phyloP scores from a whole-genome alignment of 2,888 invertebrate genomes.

The Isotomurus palustris region DNA sequence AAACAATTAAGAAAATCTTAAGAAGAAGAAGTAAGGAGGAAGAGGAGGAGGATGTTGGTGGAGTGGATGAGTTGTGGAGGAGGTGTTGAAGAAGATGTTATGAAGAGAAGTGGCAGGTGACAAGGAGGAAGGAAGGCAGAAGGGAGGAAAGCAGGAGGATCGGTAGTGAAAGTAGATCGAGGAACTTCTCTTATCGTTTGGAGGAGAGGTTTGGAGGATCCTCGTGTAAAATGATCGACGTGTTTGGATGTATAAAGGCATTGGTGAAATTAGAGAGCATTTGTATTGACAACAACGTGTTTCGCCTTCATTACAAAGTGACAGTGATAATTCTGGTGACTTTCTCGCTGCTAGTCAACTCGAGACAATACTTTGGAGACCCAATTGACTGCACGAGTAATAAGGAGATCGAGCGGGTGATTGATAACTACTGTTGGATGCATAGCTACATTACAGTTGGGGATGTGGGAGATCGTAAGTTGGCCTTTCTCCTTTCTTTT shows the following conservation, averaged over 20 bases:
- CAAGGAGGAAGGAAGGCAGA: too few species aligned
- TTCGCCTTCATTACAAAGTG: conserved; percentile 68
- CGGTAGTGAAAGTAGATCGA: too few species aligned
- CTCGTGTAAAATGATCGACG: conserved; percentile 62
- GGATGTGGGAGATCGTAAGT: conserved; percentile 32
- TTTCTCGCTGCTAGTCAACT: conserved; percentile 69
- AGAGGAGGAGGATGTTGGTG: background rate
- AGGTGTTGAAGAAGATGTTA: background rate
- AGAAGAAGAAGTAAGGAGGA: background rate
- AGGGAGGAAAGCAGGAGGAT: too few species aligned
- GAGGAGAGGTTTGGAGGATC: too few species aligned
- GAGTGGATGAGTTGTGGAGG: too few species aligned
- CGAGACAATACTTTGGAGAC: conserved; percentile 73
- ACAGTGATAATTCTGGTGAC: conserved; percentile 67
- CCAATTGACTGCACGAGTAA: conserved; percentile 65
- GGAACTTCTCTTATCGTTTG: too few species aligned
- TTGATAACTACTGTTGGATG: conserved; percentile 76
- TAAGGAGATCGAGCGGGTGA: conserved; percentile 58
- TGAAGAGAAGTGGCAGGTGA: background rate
- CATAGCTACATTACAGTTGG: conserved; percentile 49
- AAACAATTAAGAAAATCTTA: too few species aligned
- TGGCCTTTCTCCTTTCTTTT: too few species aligned
- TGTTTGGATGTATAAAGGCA: conserved; percentile 63
- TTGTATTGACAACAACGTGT: conserved; percentile 70
- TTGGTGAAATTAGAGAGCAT: conserved; percentile 62